Evolutionary conservation across 2,888 invertebrate species (phyloP), one percentile per base, ranked within the genome.

Genomic region (Arctia plantaginis): DNA sequence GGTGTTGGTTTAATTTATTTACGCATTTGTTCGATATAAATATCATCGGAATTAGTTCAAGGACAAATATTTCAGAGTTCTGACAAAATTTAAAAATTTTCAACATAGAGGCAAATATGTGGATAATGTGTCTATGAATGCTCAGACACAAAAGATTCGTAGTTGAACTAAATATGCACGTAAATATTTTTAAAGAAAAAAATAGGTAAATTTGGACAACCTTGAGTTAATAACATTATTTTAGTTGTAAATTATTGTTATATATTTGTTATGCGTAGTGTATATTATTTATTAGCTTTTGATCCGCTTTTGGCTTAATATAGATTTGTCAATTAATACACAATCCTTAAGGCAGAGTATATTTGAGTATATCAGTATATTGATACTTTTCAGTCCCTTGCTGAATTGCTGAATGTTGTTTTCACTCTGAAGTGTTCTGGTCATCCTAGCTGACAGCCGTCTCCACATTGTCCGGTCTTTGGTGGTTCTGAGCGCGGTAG

Each of bases 111-210:
- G n/a, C n/a, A 55, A 55, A 55, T 55, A 55, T 55, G 51, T n/a
- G 10, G 51, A 55, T 55, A n/a, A 55, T 55, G 23, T 55, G 51
- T 55, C n/a, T 55, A 55, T 55, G n/a, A 10, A 55, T 3, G 51
- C 51, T 55, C n/a, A 55, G 51, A 55, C 51, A 55, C 51, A 55
- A 55, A 55, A 55, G n/a, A 55, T n/a, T 55, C 51, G 51, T 55
- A 55, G 51, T n/a, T 23, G 51, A 55, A 55, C 51, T 55, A n/a
- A 55, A 55, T 55, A n/a, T n/a, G n/a, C 23, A 55, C 51, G n/a
- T 55, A 23, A 2, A 55, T n/a, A 55, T n/a, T 55, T 55, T n/a
- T 55, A n/a, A 55, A 51, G 51, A 51, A 51, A n/a, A 23, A 55
- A 55, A 51, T 51, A n/a, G 51, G n/a, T n/a, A 55, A 1, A 55